Conservation (phyloP, 2,797 vertebrate genomes). For the Erethizon dorsatum region DNA sequence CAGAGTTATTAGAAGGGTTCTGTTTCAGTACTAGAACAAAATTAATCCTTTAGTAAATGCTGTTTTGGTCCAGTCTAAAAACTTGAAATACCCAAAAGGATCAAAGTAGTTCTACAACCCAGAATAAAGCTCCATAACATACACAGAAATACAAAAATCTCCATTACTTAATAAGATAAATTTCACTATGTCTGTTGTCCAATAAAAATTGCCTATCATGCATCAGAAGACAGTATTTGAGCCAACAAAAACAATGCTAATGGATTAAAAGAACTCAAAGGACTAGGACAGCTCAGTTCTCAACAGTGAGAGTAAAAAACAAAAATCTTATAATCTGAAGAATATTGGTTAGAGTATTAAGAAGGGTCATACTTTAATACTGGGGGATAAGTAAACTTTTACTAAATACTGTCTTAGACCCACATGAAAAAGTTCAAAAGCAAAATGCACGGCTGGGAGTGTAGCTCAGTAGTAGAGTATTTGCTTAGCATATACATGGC, state of each 20-base stretch:
- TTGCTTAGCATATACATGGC: background rate
- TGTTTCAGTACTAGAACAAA: slow-evolving; percentile 30
- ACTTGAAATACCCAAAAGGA: background rate
- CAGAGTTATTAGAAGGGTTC: slow-evolving; percentile 35
- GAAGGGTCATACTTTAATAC: background rate
- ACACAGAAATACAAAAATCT: slow-evolving; percentile 31
- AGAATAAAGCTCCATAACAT: background rate
- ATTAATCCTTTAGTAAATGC: background rate
- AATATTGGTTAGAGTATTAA: background rate
- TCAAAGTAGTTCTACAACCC: background rate
- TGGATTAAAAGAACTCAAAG: slow-evolving; percentile 17
- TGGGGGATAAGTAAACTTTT: background rate
- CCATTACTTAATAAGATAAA: background rate
- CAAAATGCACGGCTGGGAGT: background rate
- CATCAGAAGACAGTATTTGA: slow-evolving; percentile 8
- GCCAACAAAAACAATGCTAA: background rate
- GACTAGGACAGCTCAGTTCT: background rate
- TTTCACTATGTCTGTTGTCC: slow-evolving; percentile 5
- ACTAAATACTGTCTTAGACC: background rate
- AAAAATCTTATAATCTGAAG: background rate
- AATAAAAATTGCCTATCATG: slow-evolving; percentile 28
- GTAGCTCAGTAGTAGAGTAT: background rate
- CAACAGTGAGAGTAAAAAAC: background rate
- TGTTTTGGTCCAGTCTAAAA: background rate
- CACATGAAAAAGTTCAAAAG: slow-evolving; percentile 18